Evolutionary conservation across 2,888 invertebrate genomes (phyloP), one percentile per base, ranked within the genome.

Genomic region (Phorcus lineatus): DNA sequence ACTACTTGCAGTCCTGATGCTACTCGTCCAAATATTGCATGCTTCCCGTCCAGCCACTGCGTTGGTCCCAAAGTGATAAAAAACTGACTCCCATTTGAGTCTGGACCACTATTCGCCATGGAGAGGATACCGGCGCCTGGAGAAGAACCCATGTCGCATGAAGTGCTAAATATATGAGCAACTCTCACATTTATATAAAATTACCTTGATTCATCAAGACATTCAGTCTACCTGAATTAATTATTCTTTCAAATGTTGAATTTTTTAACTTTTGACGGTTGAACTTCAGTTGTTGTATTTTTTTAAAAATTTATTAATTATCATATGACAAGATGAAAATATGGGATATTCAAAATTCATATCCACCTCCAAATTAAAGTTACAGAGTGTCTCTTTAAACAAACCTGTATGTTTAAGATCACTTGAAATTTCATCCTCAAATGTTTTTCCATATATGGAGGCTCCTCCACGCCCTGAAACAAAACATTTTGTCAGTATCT

Each of bases 81-180:
- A 94, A 99, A 99, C 93, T 99, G 99, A 47, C 98, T 98, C 2
- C 99, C 99, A 93, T 99, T 99, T 7, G 97, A 96, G 91, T 99
- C 95, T 0, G 98, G 98, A 0, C 99, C 99, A 24, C 98, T 96
- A 94, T 99, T 99, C 0, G 99, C 99, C 99, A 99, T 99, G 0
- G 98, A 98, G 53, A 98, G 91, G 80, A 98, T 95, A 0, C 97
- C 98, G 82, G 96, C 96, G 80, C 96, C 95, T 95, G 86, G 31
- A 52, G 36, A 7, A 19, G 74, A 36, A 36, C 36, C 7, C 2
- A 36, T 7, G 7, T 36, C 2, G 2, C 36, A 36, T 36, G 7
- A 36, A 2, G n/a, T n/a, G n/a, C n/a, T n/a, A n/a, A n/a, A n/a
- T n/a, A n/a, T n/a, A n/a, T n/a, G n/a, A n/a, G n/a, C n/a, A n/a